Evolutionary conservation across 2,113 vertebrate species (phyloP).

Genomic region (Gallinago paraguaiae): DNA sequence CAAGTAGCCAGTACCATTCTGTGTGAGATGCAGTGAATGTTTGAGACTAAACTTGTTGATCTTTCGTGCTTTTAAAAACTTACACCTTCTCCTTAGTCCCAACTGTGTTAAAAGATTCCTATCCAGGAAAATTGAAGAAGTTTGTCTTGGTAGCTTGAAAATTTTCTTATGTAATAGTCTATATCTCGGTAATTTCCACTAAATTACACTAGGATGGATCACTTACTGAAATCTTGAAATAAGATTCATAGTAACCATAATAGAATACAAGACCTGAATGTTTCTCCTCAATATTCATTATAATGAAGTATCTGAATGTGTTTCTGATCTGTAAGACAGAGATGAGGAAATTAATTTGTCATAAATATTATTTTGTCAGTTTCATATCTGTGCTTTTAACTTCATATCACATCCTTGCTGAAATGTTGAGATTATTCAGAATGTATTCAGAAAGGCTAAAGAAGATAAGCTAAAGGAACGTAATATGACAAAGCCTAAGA

Average conservation of each 20-base stretch:
- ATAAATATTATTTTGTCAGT: neutral
- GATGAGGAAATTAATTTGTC: neutral
- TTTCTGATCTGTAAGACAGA: neutral
- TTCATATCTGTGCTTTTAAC: neutral
- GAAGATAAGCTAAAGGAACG: neutral
- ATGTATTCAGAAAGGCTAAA: neutral
- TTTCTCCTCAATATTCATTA: neutral
- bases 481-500: neutral
- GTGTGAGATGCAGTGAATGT: neutral
- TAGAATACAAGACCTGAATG: neutral
- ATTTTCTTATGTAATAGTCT: neutral
- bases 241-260: neutral
- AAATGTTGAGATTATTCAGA: neutral
- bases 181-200: neutral
- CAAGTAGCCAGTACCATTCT: neutral
- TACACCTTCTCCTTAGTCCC: neutral
- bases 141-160: neutral
- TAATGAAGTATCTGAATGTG: neutral
- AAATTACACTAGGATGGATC: neutral
- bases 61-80: neutral
- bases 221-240: neutral
- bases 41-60: neutral
- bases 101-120: neutral
- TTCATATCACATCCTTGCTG: neutral
- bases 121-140: neutral